These are phyloP conservation scores for Pachypanchax playfairii DNA, from an alignment of 2,113 vertebrate species.

Conservation along the genomic window DNA sequence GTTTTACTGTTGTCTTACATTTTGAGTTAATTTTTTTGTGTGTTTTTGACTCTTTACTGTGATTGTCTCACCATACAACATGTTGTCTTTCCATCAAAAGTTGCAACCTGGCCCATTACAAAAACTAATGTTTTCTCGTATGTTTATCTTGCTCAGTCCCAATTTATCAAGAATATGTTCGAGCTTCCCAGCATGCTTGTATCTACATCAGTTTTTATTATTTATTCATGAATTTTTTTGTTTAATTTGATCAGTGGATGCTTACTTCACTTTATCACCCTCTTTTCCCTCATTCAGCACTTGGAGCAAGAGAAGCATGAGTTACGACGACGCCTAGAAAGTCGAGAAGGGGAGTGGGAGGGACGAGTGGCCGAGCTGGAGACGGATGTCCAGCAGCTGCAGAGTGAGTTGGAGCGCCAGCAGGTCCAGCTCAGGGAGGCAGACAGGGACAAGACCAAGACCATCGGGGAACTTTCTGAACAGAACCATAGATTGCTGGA, in stretches of 20 bases:
- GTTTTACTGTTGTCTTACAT: neutral
- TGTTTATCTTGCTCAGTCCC: neutral
- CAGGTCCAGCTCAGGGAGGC: slow-evolving; percentile 91
- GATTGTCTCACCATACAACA: too few species aligned
- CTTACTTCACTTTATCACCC: neutral
- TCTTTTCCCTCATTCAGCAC: slow-evolving; percentile 76
- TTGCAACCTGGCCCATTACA: too few species aligned
- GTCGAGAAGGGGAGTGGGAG: slow-evolving; percentile 97
- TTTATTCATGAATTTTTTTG: too few species aligned
- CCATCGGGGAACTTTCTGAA: slow-evolving; percentile 92
- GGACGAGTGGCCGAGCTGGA: slow-evolving; percentile 95
- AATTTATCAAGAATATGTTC: too few species aligned
- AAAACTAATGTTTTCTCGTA: neutral
- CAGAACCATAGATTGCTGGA: slow-evolving; percentile 97
- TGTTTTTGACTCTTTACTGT: too few species aligned
- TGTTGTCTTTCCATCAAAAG: too few species aligned
- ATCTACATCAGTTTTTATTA: too few species aligned
- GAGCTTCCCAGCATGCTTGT: too few species aligned
- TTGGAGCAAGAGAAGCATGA: slow-evolving; percentile 98
- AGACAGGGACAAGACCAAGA: slow-evolving; percentile 88
- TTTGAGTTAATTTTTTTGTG: neutral
- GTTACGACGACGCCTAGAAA: slow-evolving; percentile 89
- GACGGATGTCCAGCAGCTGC: slow-evolving; percentile 92
- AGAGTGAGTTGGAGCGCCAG: slow-evolving; percentile 92
- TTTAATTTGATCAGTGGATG: too few species aligned